Conservation (phyloP, 2,797 vertebrate species). For the Oreonectes daqikongensis region DNA sequence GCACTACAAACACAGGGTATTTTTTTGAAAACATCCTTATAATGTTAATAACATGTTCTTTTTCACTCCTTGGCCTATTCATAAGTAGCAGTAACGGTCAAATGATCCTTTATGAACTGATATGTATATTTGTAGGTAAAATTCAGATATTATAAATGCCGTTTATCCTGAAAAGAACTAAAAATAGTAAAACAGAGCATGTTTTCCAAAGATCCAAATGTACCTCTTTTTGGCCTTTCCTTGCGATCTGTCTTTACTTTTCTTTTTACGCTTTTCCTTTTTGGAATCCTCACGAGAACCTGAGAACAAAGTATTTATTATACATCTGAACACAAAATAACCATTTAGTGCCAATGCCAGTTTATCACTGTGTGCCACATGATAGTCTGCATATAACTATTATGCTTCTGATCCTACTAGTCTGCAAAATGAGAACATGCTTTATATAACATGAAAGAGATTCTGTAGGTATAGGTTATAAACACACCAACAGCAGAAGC, state of each 20-base stretch:
- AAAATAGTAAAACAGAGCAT: background rate
- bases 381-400: background rate
- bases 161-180: background rate
- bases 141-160: no score
- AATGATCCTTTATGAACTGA: background rate
- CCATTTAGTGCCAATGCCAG: background rate
- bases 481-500: background rate
- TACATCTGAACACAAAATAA: background rate
- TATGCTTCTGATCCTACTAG: background rate
- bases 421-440: background rate
- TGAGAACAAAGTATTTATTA: constrained; percentile 12
- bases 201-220: background rate
- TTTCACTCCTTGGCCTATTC: no score
- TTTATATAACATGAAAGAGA: background rate
- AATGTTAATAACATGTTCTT: no score
- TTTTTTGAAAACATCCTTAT: no score
- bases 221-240: constrained; percentile 60
- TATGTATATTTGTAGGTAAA: no score
- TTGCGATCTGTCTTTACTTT: constrained; percentile 57
- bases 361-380: background rate
- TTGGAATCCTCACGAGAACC: constrained; percentile 52
- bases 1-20: no score
- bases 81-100: no score
- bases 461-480: no score
- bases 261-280: constrained; percentile 59